Conservation (phyloP, 2,888 invertebrate genomes). For the Drosophila anomalata region DNA sequence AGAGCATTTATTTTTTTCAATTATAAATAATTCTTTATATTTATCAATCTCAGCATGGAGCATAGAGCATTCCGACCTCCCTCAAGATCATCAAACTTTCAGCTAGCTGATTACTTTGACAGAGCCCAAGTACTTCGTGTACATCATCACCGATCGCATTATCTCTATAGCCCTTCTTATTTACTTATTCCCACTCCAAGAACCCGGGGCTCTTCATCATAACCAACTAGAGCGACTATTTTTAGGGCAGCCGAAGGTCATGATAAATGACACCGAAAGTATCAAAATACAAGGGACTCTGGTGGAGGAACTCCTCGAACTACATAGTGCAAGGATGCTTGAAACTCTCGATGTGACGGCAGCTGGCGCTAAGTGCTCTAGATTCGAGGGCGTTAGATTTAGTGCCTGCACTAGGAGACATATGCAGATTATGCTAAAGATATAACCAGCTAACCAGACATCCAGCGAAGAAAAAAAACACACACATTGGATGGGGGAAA, state of each 20-base stretch:
- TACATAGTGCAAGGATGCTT: slow-evolving; percentile 50
- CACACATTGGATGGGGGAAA: slow-evolving; percentile 2
- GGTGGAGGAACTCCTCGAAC: slow-evolving; percentile 16
- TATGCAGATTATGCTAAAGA: slow-evolving; percentile 53
- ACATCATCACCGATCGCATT: slow-evolving; percentile 48
- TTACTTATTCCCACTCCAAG: slow-evolving; percentile 11
- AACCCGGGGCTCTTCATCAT: slow-evolving; percentile 26
- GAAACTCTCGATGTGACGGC: slow-evolving; percentile 51
- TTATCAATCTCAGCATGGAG: slow-evolving; percentile 3
- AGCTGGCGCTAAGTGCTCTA: slow-evolving; percentile 60
- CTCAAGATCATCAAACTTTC: slow-evolving; percentile 35
- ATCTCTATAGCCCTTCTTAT: slow-evolving; percentile 32
- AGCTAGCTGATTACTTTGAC: slow-evolving; percentile 38
- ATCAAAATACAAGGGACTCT: slow-evolving; percentile 61
- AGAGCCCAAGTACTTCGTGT: slow-evolving; percentile 32
- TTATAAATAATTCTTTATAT: slow-evolving; percentile 18
- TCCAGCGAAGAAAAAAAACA: slow-evolving; percentile 8
- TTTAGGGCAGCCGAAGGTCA: slow-evolving; percentile 68
- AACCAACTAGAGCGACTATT: slow-evolving; percentile 49
- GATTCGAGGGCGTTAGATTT: slow-evolving; percentile 75
- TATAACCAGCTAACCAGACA: slow-evolving; percentile 21
- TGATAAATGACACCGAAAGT: slow-evolving; percentile 77
- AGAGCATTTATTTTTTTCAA: slow-evolving; percentile 12
- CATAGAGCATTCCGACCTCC: slow-evolving; percentile 10
- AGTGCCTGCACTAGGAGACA: slow-evolving; percentile 64